A percentile compares a stretch with the other conserved stretches of the same genome.
phyloP scores from a whole-genome alignment of 37 sponge, comb jelly and placozoan species.

The Ianthella basta region DNA sequence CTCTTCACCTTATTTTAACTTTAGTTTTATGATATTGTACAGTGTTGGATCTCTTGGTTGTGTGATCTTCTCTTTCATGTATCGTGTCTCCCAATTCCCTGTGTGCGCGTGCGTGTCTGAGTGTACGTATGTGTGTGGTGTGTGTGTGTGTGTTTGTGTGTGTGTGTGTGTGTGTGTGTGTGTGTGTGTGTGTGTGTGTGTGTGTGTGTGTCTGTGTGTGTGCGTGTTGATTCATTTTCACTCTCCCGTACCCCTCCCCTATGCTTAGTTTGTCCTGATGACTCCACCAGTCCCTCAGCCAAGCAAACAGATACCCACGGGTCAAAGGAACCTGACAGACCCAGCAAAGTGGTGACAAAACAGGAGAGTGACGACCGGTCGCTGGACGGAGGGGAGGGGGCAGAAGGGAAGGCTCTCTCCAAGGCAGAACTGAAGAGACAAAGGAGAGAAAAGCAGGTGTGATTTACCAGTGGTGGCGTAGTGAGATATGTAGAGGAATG shows the following conservation, averaged over 20 bases:
- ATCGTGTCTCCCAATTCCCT: no score
- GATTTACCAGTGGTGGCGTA: background rate
- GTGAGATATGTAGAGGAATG: background rate
- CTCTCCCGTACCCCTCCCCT: background rate
- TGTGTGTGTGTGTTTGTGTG: constrained; percentile 17
- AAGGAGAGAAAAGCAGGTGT: constrained; percentile 23
- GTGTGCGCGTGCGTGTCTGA: no score
- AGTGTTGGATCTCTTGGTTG: no score
- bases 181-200: background rate
- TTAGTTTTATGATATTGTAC: no score
- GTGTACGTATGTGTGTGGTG: background rate
- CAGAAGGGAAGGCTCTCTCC: background rate
- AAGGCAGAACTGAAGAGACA: constrained; percentile 22
- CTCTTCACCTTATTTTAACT: no score
- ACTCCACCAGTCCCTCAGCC: no score
- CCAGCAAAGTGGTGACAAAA: background rate
- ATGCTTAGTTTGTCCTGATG: background rate
- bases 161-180: constrained; percentile 20
- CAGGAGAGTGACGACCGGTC: constrained; percentile 8
- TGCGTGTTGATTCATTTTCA: background rate
- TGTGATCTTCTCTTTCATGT: no score
- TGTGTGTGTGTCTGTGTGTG: background rate
- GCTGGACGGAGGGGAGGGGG: background rate
- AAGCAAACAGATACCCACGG: no score
- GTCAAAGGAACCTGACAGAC: no score